These are phyloP conservation scores for Astur gentilis DNA, from an alignment of 2,113 vertebrate genomes.

Conservation along the genomic window DNA sequence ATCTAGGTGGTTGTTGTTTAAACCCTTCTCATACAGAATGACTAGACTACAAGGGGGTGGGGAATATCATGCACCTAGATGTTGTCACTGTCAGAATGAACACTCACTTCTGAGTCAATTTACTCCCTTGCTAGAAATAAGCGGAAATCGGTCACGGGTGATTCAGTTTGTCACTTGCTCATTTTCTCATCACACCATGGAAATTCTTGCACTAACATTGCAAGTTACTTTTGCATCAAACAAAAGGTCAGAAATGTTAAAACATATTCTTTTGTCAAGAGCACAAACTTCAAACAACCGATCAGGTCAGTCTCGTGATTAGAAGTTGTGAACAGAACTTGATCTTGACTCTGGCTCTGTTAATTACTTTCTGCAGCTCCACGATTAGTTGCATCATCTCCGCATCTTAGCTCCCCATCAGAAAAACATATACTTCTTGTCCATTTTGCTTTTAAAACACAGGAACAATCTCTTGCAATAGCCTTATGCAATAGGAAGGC, in stretches of 20 bases:
- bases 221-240: background rate
- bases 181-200: constrained; percentile 14
- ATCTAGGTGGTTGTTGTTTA: background rate
- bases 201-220: background rate
- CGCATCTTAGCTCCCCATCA: background rate
- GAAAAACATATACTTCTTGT: background rate
- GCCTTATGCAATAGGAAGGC: background rate
- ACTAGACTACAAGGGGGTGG: background rate
- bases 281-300: background rate
- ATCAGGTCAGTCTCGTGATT: background rate
- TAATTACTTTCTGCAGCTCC: background rate
- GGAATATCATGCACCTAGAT: background rate
- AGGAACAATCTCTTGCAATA: background rate
- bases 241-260: background rate
- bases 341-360: background rate
- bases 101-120: constrained; percentile 5
- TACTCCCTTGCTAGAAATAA: background rate
- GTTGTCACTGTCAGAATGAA: background rate
- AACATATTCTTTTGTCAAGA: background rate
- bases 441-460: background rate
- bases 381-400: background rate
- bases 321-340: background rate
- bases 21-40: background rate
- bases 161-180: constrained; percentile 44
- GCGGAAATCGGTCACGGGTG: constrained; percentile 7